Evolutionary conservation across 2,797 vertebrate genomes (phyloP), one percentile per base, ranked within the genome.

Genomic region (Oceanodroma leucorhoa): DNA sequence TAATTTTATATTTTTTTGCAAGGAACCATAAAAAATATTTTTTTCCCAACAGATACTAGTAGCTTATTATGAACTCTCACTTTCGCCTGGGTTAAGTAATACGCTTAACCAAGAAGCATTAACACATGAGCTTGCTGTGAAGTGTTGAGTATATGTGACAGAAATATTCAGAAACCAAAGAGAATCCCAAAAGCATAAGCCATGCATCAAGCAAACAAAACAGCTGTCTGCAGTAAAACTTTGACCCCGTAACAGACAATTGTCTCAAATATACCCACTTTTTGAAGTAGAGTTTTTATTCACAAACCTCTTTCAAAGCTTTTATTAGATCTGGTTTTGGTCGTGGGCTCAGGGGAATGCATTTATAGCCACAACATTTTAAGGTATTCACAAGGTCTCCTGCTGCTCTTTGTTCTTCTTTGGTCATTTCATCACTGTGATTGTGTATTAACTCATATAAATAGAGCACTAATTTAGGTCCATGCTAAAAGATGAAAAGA

Each of bases 381-480:
- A 99, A 96, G 1, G 98, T 98, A 84, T 97, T 99, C 98, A 99
- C 98, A 77, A 99, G 99, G 24, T 98, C 94, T 69, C 98, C 98
- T 24, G 98, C 99, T 40, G 98, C 88, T 19, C 62, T 96, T 94
- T 98, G 98, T 60, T 99, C 98, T 43, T 99, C 99, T 96, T 98
- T 98, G 86, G 97, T 98, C 94, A 99, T 97, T 82, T 97, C 96
- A 80, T 99, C 98, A 14, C 97, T 98, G 97, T 99, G 99, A 94
- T 98, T 98, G 32, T 99, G 98, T 75, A 99, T 97, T 98, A 99
- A 97, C 91, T 99, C 99, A 43, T 99, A 99, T 71, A 99, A 98
- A 95, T 99, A 99, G 10, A 99, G 97, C 14, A 98, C 98, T 97
- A 99, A 95, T 96, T 99, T 99, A 58, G 99, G 98, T 45, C 99